These are phyloP conservation scores for Rhynchonycteris naso DNA, from an alignment of 2,797 vertebrate species.

Conservation along the genomic window DNA sequence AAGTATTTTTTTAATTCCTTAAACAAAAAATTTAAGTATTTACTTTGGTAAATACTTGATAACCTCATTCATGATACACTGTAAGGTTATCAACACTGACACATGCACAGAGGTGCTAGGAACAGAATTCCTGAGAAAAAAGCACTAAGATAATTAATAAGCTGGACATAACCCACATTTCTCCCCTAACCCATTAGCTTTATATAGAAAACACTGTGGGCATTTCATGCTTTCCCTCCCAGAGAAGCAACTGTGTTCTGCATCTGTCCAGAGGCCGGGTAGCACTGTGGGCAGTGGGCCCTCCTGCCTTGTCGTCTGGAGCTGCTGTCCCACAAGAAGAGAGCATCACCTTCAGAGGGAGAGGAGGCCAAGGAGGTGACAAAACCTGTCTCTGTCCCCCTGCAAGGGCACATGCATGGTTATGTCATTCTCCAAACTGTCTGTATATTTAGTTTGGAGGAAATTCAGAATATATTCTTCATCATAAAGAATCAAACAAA, in stretches of 20 bases:
- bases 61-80: neutral
- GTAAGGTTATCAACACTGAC: neutral
- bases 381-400: neutral
- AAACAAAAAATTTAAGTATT: slow-evolving; percentile 1
- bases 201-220: neutral
- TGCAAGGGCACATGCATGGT: neutral
- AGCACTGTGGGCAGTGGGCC: neutral
- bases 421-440: neutral
- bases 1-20: neutral
- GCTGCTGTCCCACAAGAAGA: neutral
- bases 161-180: neutral
- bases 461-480: neutral
- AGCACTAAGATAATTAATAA: neutral
- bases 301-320: neutral
- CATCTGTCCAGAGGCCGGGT: neutral
- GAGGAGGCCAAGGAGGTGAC: neutral
- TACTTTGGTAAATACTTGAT: neutral
- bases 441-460: neutral
- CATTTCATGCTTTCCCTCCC: neutral
- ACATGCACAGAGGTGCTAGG: neutral
- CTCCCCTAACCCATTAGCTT: neutral
- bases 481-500: slow-evolving; percentile 1
- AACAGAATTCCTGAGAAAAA: slow-evolving; percentile 27
- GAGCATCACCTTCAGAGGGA: neutral
- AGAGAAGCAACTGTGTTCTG: neutral